Percentiles rank a stretch among this genome's conserved stretches.
Evolutionary conservation across 2,113 vertebrate species (phyloP).

Genomic region (Sinocyclocheilus anophthalmus): DNA sequence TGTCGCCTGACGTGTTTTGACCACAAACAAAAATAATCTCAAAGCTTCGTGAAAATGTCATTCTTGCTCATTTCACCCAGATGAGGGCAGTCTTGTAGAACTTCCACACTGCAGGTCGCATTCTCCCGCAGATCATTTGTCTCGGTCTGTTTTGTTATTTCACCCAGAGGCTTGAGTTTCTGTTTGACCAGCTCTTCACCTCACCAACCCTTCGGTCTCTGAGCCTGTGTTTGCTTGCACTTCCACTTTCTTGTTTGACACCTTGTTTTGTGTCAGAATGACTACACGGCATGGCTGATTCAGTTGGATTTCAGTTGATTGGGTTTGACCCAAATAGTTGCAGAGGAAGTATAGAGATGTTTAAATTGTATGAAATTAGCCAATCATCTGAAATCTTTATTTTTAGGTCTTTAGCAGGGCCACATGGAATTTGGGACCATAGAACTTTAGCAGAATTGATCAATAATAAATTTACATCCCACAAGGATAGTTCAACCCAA

Average conservation of each 20-base stretch:
- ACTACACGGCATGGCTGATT: constrained; percentile 13
- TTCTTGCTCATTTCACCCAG: background rate
- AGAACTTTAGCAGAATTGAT: background rate
- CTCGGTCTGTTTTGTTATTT: background rate
- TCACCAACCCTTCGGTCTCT: constrained; percentile 41
- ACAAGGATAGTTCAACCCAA: background rate
- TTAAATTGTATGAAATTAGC: background rate
- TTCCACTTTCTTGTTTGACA: constrained; percentile 68
- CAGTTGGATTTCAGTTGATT: too few relatives aligned
- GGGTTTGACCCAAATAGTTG: background rate
- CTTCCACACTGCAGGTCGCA: background rate
- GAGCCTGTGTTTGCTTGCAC: constrained; percentile 52
- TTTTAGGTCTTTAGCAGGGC: background rate
- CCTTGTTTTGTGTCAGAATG: constrained; percentile 49
- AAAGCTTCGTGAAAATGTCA: background rate
- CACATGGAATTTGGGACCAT: background rate
- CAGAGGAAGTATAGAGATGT: background rate
- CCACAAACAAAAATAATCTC: background rate
- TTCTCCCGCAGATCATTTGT: constrained; percentile 7
- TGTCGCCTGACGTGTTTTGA: constrained; percentile 55
- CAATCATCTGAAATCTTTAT: background rate
- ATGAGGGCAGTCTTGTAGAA: background rate
- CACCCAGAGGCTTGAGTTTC: background rate
- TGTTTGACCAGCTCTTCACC: constrained; percentile 3
- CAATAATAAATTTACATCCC: background rate